Evolutionary conservation across 2,888 invertebrate species (phyloP), one percentile per base, ranked within the genome.

Genomic region (Diaprepes abbreviatus): DNA sequence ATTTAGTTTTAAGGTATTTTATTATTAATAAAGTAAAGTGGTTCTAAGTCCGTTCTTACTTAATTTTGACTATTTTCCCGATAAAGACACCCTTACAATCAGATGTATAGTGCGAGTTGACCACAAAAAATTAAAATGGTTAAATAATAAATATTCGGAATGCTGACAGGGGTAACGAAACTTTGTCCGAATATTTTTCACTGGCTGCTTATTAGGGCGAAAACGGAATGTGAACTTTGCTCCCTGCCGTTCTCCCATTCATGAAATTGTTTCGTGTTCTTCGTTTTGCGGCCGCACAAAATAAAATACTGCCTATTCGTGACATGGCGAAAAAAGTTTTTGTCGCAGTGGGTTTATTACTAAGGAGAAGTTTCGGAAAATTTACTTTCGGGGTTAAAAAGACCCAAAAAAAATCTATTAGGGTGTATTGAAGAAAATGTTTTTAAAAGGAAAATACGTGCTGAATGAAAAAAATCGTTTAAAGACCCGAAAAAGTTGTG

Each of bases 261-360:
- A 69, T 64, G 69, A 69, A 69, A 69, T 69, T 69, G 69, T 69
- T 69, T 64, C 64, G 69, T 69, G 69, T 58, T 69, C 64, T 69
- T 64, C 69, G 69, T 69, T 63, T 68, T 68, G 64, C 58, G 64
- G 57, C 50, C 69, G 57, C 58, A 55, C 58, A 64, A 64, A 69
- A 69, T 69, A 69, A 64, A 69, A 69, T 69, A 69, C 69, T 64
- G 63, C 69, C 64, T 64, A 64, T 63, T 52, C 63, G 64, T 69
- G 64, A 69, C 69, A 64, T 69, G 54, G 68, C 68, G 19, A 68
- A 63, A 66, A 68, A 68, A 54, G 45, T 63, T 68, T 68, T 63
- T 68, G 62, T 68, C 63, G 68, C 68, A 68, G 68, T 57, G 45
- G 55, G 63, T 68, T 68, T 68, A 68, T 68, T 68, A 57, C 63